These are phyloP conservation scores for Speoplatyrhinus poulsoni DNA, from an alignment of 2,113 vertebrate genomes.

Conservation along the genomic window DNA sequence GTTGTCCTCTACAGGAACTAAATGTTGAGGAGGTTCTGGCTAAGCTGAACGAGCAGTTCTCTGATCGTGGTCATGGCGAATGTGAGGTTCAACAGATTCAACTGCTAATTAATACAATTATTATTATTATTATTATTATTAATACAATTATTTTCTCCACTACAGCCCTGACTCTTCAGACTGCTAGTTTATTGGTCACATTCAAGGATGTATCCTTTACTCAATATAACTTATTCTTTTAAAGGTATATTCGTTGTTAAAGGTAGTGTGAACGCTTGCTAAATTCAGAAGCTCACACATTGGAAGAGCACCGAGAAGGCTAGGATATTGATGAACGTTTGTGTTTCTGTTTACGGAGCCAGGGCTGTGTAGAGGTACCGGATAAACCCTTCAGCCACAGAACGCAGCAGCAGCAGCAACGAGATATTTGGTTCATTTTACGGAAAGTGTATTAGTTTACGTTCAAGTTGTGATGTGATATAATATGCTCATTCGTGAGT, in stretches of 20 bases:
- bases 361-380: neutral
- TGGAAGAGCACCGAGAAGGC: too few relatives aligned
- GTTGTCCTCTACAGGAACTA: constrained; percentile 40
- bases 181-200: constrained; percentile 51
- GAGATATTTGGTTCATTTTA: too few relatives aligned
- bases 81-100: constrained; percentile 38
- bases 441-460: neutral
- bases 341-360: neutral
- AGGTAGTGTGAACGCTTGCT: neutral
- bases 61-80: constrained; percentile 49
- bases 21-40: constrained; percentile 29
- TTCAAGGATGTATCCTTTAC: constrained; percentile 68
- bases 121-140: neutral
- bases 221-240: neutral
- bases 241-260: neutral
- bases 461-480: too few relatives aligned
- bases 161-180: constrained; percentile 61
- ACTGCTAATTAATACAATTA: neutral
- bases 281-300: neutral
- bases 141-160: neutral
- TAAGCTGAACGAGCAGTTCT: constrained; percentile 47
- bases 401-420: too few relatives aligned
- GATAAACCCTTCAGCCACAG: neutral
- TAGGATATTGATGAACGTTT: too few relatives aligned
- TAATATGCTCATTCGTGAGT: too few relatives aligned